phyloP scores from a whole-genome alignment of 92 coral and sea anemone genomes.

The Diadumene lineata region DNA sequence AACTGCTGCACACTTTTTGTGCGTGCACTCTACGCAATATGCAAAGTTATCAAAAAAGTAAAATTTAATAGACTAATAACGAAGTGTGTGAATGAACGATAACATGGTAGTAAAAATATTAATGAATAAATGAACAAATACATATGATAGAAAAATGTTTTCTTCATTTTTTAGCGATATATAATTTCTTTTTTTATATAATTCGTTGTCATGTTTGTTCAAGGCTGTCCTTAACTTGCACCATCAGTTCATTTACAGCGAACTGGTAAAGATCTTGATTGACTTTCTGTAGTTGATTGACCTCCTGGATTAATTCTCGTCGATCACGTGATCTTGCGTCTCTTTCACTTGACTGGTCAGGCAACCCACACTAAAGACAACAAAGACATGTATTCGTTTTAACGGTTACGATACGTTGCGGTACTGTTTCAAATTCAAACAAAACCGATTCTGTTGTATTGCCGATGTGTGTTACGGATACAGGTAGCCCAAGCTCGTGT shows the following conservation, averaged over 20 bases:
- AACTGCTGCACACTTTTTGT: too few relatives aligned
- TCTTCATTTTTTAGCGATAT: neutral
- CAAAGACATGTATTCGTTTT: neutral
- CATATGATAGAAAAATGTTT: too few relatives aligned
- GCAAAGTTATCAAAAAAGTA: too few relatives aligned
- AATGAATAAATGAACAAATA: too few relatives aligned
- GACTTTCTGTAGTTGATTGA: conserved; percentile 53
- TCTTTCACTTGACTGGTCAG: conserved; percentile 19
- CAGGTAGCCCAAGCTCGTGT: too few relatives aligned
- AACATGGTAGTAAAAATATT: too few relatives aligned
- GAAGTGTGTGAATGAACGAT: too few relatives aligned
- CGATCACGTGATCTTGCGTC: conserved; percentile 29
- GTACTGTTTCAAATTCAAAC: too few relatives aligned
- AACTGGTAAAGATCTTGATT: conserved; percentile 75
- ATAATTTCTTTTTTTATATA: neutral
- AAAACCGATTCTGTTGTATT: too few relatives aligned
- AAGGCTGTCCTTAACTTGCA: conserved; percentile 42
- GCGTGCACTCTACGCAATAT: too few relatives aligned
- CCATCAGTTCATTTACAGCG: conserved; percentile 70
- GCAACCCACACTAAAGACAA: conserved; percentile 27
- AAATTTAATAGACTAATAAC: too few relatives aligned
- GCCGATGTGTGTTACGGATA: too few relatives aligned
- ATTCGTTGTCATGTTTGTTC: conserved; percentile 2
- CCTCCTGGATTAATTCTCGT: conserved; percentile 48
- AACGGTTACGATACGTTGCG: neutral